These are phyloP conservation scores for Stigmatopora nigra DNA, from an alignment of 2,113 vertebrate species.

Conservation along the genomic window DNA sequence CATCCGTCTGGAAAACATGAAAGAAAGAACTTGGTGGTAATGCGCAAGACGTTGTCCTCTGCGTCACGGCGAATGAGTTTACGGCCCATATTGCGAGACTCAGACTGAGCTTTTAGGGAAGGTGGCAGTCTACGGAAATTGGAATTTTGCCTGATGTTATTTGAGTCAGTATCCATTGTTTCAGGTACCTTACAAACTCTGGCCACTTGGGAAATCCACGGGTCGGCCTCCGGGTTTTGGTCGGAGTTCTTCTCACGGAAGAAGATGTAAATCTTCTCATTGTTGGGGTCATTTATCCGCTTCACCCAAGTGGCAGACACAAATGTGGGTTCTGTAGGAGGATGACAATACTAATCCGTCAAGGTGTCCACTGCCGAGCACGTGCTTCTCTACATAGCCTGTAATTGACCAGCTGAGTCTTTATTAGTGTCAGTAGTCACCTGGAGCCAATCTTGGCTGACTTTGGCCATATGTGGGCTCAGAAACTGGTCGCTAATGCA, in stretches of 20 bases:
- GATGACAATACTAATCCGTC: not conserved
- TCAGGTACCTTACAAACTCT: slow-evolving; percentile 83
- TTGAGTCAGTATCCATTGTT: not conserved
- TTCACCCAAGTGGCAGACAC: slow-evolving; percentile 75
- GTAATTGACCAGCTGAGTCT: not conserved
- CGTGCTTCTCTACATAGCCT: not conserved
- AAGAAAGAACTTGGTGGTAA: not conserved
- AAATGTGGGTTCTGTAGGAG: slow-evolving; percentile 78
- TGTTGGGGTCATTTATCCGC: slow-evolving; percentile 63
- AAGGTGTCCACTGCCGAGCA: not conserved
- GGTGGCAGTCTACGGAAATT: not conserved
- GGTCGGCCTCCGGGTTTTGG: slow-evolving; percentile 75
- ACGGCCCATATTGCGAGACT: not conserved
- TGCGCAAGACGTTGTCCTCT: not conserved
- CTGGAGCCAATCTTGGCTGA: too few species aligned
- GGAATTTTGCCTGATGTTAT: not conserved
- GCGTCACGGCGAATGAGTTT: not conserved
- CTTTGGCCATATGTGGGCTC: too few species aligned
- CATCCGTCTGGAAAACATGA: slow-evolving; percentile 72
- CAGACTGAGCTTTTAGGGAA: not conserved
- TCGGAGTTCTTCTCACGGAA: slow-evolving; percentile 86
- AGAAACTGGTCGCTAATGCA: too few species aligned
- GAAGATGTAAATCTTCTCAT: slow-evolving; percentile 88
- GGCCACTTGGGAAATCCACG: slow-evolving; percentile 81
- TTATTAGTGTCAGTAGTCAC: too few species aligned